Percentiles rank a stretch among this genome's conserved stretches.
These are phyloP conservation scores for Nixonia krombeini DNA, from an alignment of 1,140 invertebrate genomes.

Conservation along the genomic window DNA sequence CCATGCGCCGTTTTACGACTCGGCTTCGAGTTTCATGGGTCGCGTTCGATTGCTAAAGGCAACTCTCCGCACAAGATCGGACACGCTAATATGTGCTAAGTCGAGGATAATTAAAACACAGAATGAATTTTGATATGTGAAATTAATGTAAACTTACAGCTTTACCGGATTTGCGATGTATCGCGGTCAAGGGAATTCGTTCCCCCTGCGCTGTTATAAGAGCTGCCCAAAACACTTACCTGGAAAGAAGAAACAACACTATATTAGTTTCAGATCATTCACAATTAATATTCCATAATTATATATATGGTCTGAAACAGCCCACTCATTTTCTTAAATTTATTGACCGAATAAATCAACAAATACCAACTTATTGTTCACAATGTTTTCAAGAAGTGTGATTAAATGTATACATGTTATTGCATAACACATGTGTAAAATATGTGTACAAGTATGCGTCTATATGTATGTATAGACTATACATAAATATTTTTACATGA, in stretches of 20 bases:
- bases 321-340: no score
- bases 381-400: no score
- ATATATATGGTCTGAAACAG: no score
- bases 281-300: no score
- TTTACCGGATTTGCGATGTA: slow-evolving; percentile 1
- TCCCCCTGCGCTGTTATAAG: no score
- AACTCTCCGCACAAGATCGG: background rate
- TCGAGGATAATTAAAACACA: background rate
- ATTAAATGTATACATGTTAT: no score
- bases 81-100: background rate
- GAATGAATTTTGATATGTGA: background rate
- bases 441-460: no score
- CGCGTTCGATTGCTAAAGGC: background rate
- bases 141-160: background rate
- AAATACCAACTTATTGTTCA: no score
- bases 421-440: no score
- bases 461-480: no score
- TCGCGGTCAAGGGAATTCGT: background rate
- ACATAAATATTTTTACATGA: no score
- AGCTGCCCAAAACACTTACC: slow-evolving; percentile 53
- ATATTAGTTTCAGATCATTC: slow-evolving; percentile 2
- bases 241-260: slow-evolving; percentile 48
- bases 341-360: no score
- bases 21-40: slow-evolving; percentile 51
- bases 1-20: slow-evolving; percentile 52